Percentiles rank a stretch among this genome's conserved stretches.
phyloP scores from a whole-genome alignment of 2,797 vertebrate genomes.

The Acipenser transmontanus region DNA sequence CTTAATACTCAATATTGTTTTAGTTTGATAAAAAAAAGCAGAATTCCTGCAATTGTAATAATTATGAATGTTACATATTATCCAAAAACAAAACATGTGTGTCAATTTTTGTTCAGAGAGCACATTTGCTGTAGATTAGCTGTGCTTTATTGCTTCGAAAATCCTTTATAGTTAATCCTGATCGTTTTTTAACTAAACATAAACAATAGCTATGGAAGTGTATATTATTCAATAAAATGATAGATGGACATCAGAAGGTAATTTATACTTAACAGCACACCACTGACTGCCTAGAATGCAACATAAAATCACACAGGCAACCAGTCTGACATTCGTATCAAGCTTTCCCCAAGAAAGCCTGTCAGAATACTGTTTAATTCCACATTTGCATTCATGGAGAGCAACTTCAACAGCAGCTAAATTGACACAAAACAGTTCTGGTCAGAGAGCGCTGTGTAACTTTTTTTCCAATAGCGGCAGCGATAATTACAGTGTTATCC shows the following conservation, averaged over 20 bases:
- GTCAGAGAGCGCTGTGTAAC: slow-evolving; percentile 13
- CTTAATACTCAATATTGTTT: too few species aligned
- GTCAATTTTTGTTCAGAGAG: too few species aligned
- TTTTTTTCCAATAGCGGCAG: slow-evolving; percentile 12
- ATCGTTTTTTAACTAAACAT: not conserved
- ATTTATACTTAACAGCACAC: not conserved
- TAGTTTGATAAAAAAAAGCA: too few species aligned
- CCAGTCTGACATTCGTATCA: slow-evolving; percentile 1
- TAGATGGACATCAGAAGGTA: not conserved
- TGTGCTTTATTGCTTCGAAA: too few species aligned
- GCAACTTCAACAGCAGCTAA: not conserved
- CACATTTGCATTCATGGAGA: slow-evolving; percentile 6
- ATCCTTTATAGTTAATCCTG: too few species aligned
- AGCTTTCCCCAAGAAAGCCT: not conserved
- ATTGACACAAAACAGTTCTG: slow-evolving; percentile 10
- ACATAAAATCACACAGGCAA: slow-evolving; percentile 2
- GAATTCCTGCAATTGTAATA: too few species aligned
- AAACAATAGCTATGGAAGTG: not conserved
- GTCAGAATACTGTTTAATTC: slow-evolving; percentile 4
- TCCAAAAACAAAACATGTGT: too few species aligned
- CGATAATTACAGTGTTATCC: slow-evolving; percentile 16
- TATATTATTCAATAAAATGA: not conserved
- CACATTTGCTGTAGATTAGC: too few species aligned
- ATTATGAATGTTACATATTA: too few species aligned
- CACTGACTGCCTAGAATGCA: not conserved